phyloP scores from a whole-genome alignment of 2,797 vertebrate species.

The Pelobates cultripes region DNA sequence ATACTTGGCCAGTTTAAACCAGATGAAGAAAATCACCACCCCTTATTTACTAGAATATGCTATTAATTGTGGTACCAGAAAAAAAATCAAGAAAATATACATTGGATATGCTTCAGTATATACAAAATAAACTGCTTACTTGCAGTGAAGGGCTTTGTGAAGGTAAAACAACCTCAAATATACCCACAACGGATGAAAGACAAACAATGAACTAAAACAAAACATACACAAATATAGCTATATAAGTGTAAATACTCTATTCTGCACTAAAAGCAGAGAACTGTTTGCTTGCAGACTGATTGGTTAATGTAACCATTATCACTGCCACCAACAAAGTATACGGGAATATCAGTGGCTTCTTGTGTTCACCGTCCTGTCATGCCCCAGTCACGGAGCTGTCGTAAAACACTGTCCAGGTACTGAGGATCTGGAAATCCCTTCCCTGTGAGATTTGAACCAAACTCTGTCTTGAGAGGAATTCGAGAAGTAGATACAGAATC shows the following conservation, averaged over 20 bases:
- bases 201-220: background rate
- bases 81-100: background rate
- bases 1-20: background rate
- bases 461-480: slow-evolving; percentile 47
- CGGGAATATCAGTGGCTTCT: background rate
- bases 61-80: background rate
- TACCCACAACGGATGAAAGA: background rate
- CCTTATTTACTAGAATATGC: background rate
- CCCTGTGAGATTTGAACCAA: slow-evolving; percentile 48
- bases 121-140: background rate
- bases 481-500: slow-evolving; percentile 43
- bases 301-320: slow-evolving; percentile 42
- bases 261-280: slow-evolving; percentile 54
- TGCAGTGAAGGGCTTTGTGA: background rate
- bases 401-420: slow-evolving; percentile 40
- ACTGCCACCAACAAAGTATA: slow-evolving; percentile 14
- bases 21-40: background rate
- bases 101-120: background rate
- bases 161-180: slow-evolving; percentile 13
- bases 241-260: slow-evolving; percentile 39
- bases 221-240: slow-evolving; percentile 30
- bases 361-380: slow-evolving; percentile 9
- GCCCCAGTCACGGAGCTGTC: slow-evolving; percentile 43
- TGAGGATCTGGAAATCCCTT: slow-evolving; percentile 45
- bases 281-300: slow-evolving; percentile 6